Evolutionary conservation across 1,140 invertebrate genomes (phyloP), one percentile per base, ranked within the genome.

Genomic region (Rhyacophila brunnea): DNA sequence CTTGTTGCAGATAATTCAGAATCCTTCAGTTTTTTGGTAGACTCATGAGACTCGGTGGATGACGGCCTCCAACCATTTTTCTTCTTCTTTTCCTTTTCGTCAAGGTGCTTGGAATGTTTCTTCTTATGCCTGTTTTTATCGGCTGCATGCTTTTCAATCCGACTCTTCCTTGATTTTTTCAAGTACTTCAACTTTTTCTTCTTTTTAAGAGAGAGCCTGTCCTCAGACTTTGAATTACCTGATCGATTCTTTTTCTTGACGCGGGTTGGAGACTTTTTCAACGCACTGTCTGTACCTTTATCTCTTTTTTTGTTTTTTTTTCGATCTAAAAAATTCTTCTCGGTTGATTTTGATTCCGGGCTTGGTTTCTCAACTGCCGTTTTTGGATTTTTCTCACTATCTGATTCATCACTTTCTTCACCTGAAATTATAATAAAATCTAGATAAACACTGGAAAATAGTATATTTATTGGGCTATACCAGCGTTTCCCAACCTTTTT

Each of bases 51-150:
- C 40, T 64, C 61, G 13, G 38, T 15, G 10, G 56, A 64, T 9
- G 23, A 28, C 35, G 56, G 48, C 6, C 51, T 46, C 10, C 51
- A 38, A 19, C 38, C 54, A 15, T 17, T 42, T 61, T 73, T 78
- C 62, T 74, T 75, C 55, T 80, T 79, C 44, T 75, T 75, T 1
- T 70, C 69, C 63, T 71, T 76, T 66, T 73, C 77, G 4, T 71
- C 72, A 18, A 73, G 69, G 54, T 74, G 73, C 72, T 73, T 78
- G 70, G 71, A 78, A 75, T 78, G 75, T 77, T 77, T 80, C 65
- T 71, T 79, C 71, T 79, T 70, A 64, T 77, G 66, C 62, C 60
- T 66, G 68, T 81, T 67, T 36, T 79, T 68, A 68, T 82, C 73
- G 63, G 77, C 64, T 69, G 70, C 69, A 68, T 81, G 72, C 76